These are phyloP conservation scores for Drosophila santomea DNA, from an alignment of 1,140 invertebrate species.

Conservation along the genomic window DNA sequence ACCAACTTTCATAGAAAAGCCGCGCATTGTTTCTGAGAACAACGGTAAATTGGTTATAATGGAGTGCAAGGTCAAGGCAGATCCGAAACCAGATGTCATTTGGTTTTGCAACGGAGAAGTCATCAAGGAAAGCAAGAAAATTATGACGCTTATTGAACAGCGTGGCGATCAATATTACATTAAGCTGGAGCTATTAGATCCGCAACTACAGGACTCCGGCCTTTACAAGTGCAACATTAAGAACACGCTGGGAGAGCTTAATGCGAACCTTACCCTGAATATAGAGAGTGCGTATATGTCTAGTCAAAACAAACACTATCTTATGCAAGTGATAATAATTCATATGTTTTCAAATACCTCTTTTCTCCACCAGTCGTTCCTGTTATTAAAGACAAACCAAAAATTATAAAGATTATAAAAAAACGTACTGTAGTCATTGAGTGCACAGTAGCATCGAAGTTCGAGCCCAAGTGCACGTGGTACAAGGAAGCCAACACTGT, in stretches of 20 bases:
- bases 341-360: slow-evolving; percentile 1
- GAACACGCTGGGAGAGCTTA: slow-evolving; percentile 97
- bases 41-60: slow-evolving; percentile 98
- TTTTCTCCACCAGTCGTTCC: slow-evolving; percentile 91
- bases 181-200: slow-evolving; percentile 95
- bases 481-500: slow-evolving; percentile 93
- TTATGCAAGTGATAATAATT: not conserved
- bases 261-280: slow-evolving; percentile 98
- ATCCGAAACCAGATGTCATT: slow-evolving; percentile 96
- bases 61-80: slow-evolving; percentile 97
- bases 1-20: slow-evolving; percentile 99
- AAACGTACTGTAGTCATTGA: slow-evolving; percentile 96
- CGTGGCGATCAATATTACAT: slow-evolving; percentile 94
- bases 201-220: slow-evolving; percentile 97
- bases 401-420: slow-evolving; percentile 94
- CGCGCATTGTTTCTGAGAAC: slow-evolving; percentile 92
- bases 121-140: slow-evolving; percentile 92
- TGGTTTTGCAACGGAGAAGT: slow-evolving; percentile 95
- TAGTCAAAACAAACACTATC: no score
- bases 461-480: slow-evolving; percentile 95
- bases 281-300: slow-evolving; percentile 94
- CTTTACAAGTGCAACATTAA: slow-evolving; percentile 99
- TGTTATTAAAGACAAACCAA: slow-evolving; percentile 96
- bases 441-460: slow-evolving; percentile 94
- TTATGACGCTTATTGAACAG: slow-evolving; percentile 90